Percentiles rank a stretch among this genome's conserved stretches.
These are phyloP conservation scores for Laupala kohalensis DNA, from an alignment of 1,140 invertebrate genomes.

Conservation along the genomic window DNA sequence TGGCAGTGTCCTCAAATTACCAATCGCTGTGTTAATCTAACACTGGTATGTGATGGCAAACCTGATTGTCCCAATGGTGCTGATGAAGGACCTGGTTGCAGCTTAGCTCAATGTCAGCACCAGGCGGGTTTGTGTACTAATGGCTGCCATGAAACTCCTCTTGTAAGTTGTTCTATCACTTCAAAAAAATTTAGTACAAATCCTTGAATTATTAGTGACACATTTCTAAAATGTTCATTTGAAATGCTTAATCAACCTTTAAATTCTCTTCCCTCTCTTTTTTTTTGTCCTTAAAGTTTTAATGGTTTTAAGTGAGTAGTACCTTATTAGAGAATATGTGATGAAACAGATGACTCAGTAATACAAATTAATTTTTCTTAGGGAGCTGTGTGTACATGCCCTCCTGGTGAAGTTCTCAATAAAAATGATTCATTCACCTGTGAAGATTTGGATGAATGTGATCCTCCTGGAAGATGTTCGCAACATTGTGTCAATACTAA, in stretches of 20 bases:
- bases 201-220: neutral
- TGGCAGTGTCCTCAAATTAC: slow-evolving; percentile 75
- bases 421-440: slow-evolving; percentile 50
- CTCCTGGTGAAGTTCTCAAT: slow-evolving; percentile 58
- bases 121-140: slow-evolving; percentile 60
- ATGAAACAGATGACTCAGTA: too few relatives aligned
- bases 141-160: slow-evolving; percentile 79
- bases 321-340: too few relatives aligned
- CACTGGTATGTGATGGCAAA: slow-evolving; percentile 71
- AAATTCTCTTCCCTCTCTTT: too few relatives aligned
- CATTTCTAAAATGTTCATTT: neutral
- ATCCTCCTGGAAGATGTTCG: slow-evolving; percentile 76
- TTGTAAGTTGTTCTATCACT: slow-evolving; percentile 29
- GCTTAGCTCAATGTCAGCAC: slow-evolving; percentile 57
- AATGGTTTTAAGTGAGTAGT: too few relatives aligned
- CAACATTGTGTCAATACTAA: slow-evolving; percentile 83
- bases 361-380: slow-evolving; percentile 14
- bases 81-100: slow-evolving; percentile 81
- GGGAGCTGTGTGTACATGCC: slow-evolving; percentile 79
- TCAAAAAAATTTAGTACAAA: neutral
- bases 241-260: neutral
- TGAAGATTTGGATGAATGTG: slow-evolving; percentile 78
- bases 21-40: slow-evolving; percentile 62
- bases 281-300: too few relatives aligned
- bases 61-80: slow-evolving; percentile 79